Evolutionary conservation across 2,113 vertebrate genomes (phyloP).

Genomic region (Agelaius tricolor): DNA sequence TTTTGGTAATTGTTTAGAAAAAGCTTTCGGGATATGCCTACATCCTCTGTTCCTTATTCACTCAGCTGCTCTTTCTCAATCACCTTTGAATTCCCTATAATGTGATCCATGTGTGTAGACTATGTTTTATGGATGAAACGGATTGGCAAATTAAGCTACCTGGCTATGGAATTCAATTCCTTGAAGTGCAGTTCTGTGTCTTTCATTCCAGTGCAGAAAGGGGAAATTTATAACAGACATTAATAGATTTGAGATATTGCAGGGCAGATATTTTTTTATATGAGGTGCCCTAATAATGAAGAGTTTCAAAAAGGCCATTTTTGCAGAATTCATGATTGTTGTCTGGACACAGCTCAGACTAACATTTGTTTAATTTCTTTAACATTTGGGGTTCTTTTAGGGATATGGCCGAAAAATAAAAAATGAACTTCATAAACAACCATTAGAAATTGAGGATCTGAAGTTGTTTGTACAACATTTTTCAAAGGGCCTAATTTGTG

Average conservation of each 20-base stretch:
- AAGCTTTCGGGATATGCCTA: not conserved
- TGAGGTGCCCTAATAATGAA: slow-evolving; percentile 58
- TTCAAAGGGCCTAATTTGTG: not conserved
- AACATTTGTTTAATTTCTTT: not conserved
- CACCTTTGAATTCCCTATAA: slow-evolving; percentile 40
- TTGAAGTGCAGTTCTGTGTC: not conserved
- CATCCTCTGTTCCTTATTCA: not conserved
- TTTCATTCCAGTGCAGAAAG: not conserved
- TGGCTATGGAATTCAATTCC: slow-evolving; percentile 12
- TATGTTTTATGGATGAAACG: slow-evolving; percentile 47
- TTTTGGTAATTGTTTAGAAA: not conserved
- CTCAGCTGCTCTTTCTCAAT: not conserved
- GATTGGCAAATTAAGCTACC: slow-evolving; percentile 48
- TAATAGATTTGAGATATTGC: slow-evolving; percentile 1
- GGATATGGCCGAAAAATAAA: not conserved
- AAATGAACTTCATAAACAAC: not conserved
- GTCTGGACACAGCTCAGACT: not conserved
- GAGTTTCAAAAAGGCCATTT: slow-evolving; percentile 27
- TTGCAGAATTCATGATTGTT: slow-evolving; percentile 44
- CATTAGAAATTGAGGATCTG: not conserved
- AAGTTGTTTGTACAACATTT: not conserved
- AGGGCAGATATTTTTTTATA: slow-evolving; percentile 57
- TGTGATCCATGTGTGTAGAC: slow-evolving; percentile 23
- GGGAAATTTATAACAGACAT: slow-evolving; percentile 40
- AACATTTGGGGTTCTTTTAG: not conserved